Percentiles rank a stretch among this genome's conserved stretches.
Evolutionary conservation across 2,113 vertebrate genomes (phyloP).

Genomic region (Cyphomyrus plagiostoma): DNA sequence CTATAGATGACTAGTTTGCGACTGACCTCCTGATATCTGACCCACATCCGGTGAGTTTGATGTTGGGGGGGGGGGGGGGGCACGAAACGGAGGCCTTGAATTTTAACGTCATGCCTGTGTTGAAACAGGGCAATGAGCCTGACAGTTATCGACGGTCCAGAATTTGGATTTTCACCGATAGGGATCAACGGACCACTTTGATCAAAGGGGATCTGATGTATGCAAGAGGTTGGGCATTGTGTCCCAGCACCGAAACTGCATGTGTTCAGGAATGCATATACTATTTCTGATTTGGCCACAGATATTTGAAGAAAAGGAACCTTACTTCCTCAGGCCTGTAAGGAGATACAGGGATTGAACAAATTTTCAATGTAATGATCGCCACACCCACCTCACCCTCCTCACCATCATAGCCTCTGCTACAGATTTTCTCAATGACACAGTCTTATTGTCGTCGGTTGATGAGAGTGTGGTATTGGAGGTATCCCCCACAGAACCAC

Average conservation of each 20-base stretch:
- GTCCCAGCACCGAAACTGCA: background rate
- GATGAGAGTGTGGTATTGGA: background rate
- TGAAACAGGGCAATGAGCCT: too few species aligned
- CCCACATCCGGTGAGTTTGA: too few species aligned
- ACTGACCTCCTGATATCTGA: too few species aligned
- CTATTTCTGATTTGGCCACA: background rate
- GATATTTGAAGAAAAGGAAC: background rate
- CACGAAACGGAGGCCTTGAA: too few species aligned
- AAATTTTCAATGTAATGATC: background rate
- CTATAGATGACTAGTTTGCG: too few species aligned
- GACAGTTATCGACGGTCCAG: too few species aligned
- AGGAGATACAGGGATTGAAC: background rate
- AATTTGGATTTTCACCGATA: too few species aligned
- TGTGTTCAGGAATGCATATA: background rate
- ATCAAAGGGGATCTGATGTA: too few species aligned
- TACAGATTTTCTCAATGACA: background rate
- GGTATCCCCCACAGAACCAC: background rate
- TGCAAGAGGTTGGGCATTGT: background rate
- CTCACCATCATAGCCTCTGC: too few species aligned
- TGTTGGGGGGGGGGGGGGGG: too few species aligned
- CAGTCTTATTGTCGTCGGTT: background rate
- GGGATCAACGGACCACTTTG: too few species aligned
- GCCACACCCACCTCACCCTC: background rate
- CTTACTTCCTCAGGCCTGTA: background rate
- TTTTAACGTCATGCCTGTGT: too few species aligned